Evolutionary conservation across 2,797 vertebrate genomes (phyloP).

Genomic region (Ceyx erithaca): DNA sequence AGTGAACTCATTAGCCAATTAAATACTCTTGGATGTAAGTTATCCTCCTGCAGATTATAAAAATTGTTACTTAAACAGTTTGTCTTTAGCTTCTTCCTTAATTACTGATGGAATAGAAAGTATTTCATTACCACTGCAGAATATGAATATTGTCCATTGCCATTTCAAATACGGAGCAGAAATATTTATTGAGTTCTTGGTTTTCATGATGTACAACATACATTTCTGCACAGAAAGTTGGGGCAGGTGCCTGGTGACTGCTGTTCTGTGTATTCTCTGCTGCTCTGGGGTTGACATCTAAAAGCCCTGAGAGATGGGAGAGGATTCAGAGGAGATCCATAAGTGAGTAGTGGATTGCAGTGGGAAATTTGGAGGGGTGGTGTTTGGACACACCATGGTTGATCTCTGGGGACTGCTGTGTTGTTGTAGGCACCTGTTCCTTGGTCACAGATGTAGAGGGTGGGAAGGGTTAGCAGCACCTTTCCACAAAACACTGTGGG

Average conservation of each 20-base stretch:
- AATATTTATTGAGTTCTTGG: background rate
- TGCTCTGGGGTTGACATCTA: accelerated
- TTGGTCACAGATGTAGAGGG: accelerated
- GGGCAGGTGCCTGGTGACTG: background rate
- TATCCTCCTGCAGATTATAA: conserved; percentile 10
- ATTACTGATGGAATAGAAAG: conserved; percentile 16
- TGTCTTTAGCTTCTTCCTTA: conserved; percentile 13
- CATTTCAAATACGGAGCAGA: background rate
- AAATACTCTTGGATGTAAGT: conserved; percentile 16
- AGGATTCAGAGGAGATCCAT: background rate
- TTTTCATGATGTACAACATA: background rate
- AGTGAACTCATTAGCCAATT: conserved; percentile 20
- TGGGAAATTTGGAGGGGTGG: accelerated
- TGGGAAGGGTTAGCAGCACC: background rate
- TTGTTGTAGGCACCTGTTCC: no score
- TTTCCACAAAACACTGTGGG: accelerated
- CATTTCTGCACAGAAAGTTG: background rate
- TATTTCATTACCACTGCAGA: background rate
- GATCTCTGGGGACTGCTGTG: background rate
- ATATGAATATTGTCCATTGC: background rate
- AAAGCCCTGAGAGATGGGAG: accelerated
- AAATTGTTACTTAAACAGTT: conserved; percentile 6
- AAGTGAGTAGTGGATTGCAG: background rate
- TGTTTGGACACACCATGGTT: accelerated
- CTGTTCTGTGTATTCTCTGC: background rate